Conservation (phyloP, 1,140 invertebrate genomes). For the Conus ventricosus region DNA sequence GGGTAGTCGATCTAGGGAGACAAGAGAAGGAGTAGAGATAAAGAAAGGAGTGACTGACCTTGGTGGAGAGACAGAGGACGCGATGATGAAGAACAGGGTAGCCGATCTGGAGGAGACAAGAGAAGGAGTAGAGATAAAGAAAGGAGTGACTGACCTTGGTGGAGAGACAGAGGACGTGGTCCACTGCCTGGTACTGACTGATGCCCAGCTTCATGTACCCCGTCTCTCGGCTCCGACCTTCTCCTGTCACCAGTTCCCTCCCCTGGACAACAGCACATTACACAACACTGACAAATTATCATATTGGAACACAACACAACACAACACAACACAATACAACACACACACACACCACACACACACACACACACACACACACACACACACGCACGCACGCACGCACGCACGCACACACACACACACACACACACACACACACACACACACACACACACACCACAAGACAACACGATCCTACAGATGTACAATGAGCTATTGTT, state of each 20-base stretch:
- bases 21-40: not conserved
- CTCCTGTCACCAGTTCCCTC: slow-evolving; percentile 68
- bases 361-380: slow-evolving; percentile 29
- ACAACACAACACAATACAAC: too few species aligned
- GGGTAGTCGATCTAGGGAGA: too few species aligned
- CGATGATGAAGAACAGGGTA: not conserved
- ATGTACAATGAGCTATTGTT: too few species aligned
- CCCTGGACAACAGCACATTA: slow-evolving; percentile 54
- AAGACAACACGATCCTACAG: too few species aligned
- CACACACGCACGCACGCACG: not conserved
- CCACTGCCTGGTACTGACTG: slow-evolving; percentile 70
- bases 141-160: slow-evolving; percentile 59
- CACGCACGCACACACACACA: not conserved
- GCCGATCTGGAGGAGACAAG: not conserved
- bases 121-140: not conserved
- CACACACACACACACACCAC: too few species aligned
- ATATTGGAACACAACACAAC: too few species aligned
- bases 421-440: slow-evolving; percentile 8
- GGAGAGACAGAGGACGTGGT: slow-evolving; percentile 73
- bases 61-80: not conserved
- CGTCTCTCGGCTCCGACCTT: slow-evolving; percentile 49
- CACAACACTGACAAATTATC: not conserved
- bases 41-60: not conserved
- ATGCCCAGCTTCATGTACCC: slow-evolving; percentile 72
- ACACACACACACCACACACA: not conserved